Conservation (phyloP, 2,888 invertebrate species). For the Hirtodrosophila confusa region DNA sequence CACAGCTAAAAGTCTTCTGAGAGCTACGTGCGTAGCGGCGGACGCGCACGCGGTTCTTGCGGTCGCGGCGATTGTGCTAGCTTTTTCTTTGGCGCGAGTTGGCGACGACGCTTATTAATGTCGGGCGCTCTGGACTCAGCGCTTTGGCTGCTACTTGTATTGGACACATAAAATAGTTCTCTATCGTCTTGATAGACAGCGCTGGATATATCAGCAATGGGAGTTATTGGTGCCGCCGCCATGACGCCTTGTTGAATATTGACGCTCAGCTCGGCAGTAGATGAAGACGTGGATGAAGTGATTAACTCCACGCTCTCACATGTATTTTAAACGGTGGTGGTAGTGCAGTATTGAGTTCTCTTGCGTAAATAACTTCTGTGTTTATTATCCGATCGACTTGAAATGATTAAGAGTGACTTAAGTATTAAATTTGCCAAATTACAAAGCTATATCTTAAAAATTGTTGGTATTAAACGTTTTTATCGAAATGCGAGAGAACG, state of each 20-base stretch:
- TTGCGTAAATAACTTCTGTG: too few species aligned
- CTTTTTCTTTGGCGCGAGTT: conserved; percentile 44
- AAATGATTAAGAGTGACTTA: too few species aligned
- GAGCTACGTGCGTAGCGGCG: conserved; percentile 55
- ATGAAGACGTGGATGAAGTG: conserved; percentile 64
- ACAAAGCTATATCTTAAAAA: too few species aligned
- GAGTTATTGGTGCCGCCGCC: conserved; percentile 63
- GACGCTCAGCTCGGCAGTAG: conserved; percentile 64
- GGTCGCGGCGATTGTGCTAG: conserved; percentile 20
- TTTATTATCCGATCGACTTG: too few species aligned
- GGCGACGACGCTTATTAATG: conserved; percentile 24
- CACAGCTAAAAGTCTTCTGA: conserved; percentile 43
- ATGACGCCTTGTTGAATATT: conserved; percentile 28
- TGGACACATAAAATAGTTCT: conserved; percentile 73
- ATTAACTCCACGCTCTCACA: conserved; percentile 82
- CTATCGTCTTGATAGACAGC: conserved; percentile 59
- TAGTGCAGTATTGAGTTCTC: too few species aligned
- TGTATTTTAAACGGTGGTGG: conserved; percentile 79
- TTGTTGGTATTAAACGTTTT: too few species aligned
- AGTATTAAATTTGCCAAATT: too few species aligned
- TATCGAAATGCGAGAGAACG: too few species aligned
- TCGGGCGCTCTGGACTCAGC: neutral
- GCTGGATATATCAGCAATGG: conserved; percentile 76
- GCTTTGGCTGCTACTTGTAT: conserved; percentile 30
- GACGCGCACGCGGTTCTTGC: conserved; percentile 48